Evolutionary conservation across 2,113 vertebrate species (phyloP).

Genomic region (Colius striatus): DNA sequence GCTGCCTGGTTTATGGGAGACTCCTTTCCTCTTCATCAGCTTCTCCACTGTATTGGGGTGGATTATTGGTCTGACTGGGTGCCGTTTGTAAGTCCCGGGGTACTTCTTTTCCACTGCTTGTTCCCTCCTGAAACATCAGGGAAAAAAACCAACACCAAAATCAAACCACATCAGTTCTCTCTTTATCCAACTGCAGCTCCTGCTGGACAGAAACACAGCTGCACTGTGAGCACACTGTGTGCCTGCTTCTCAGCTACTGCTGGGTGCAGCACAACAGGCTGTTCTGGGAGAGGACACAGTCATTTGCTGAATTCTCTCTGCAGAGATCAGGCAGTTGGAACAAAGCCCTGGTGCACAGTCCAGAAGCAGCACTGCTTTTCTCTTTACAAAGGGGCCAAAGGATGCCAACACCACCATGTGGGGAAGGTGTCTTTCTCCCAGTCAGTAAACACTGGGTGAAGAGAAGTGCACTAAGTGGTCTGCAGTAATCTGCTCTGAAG

Average conservation of each 20-base stretch:
- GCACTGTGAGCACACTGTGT: fast-evolving
- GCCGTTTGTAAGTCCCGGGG: slow-evolving; percentile 94
- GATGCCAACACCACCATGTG: not conserved
- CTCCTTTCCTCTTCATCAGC: slow-evolving; percentile 93
- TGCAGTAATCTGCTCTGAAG: not conserved
- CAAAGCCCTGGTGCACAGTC: not conserved
- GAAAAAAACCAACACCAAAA: not conserved
- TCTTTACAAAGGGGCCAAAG: not conserved
- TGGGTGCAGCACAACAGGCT: not conserved
- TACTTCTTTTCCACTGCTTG: slow-evolving; percentile 98
- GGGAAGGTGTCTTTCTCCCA: not conserved
- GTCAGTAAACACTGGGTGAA: not conserved
- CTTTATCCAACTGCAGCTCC: not conserved
- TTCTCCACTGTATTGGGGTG: slow-evolving; percentile 95
- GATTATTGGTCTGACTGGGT: slow-evolving; percentile 93
- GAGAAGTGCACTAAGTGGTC: not conserved
- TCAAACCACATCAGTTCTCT: not conserved
- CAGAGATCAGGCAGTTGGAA: not conserved
- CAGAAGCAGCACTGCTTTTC: not conserved
- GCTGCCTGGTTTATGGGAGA: slow-evolving; percentile 87
- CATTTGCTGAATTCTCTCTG: not conserved
- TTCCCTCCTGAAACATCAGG: slow-evolving; percentile 83
- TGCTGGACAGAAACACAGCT: not conserved
- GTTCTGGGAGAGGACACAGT: not conserved
- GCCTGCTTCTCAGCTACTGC: not conserved